Conservation (phyloP, 1,140 invertebrate genomes). For the Eupeodes corollae region DNA sequence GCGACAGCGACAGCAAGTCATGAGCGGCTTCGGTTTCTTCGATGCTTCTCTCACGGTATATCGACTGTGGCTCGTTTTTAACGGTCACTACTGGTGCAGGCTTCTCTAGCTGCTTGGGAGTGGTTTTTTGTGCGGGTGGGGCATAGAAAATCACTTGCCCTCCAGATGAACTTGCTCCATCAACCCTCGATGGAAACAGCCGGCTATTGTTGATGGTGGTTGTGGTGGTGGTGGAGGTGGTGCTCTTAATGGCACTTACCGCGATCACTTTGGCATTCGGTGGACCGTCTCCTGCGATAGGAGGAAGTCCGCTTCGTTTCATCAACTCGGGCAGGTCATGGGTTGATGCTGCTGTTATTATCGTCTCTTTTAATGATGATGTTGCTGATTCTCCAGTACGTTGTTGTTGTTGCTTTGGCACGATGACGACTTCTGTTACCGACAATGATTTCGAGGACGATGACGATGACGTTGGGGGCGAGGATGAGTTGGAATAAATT, state of each 20-base stretch:
- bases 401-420: too few relatives aligned
- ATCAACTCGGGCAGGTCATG: too few relatives aligned
- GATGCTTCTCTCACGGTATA: constrained; percentile 51
- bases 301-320: too few relatives aligned
- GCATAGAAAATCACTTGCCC: constrained; percentile 35
- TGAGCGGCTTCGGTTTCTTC: constrained; percentile 78
- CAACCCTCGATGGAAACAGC: neutral
- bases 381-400: too few relatives aligned
- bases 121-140: constrained; percentile 19
- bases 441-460: too few relatives aligned
- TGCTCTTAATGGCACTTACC: neutral
- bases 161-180: constrained; percentile 7
- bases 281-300: too few relatives aligned
- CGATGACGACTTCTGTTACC: too few relatives aligned
- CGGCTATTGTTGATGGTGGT: neutral
- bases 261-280: neutral
- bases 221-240: neutral
- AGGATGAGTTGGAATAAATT: too few relatives aligned
- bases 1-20: constrained; percentile 68
- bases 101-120: neutral
- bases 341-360: too few relatives aligned
- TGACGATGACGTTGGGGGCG: too few relatives aligned
- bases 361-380: too few relatives aligned
- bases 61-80: constrained; percentile 33
- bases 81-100: constrained; percentile 16